These are phyloP conservation scores for Notarius lentiginosus DNA, from an alignment of 2,113 vertebrate genomes.

Conservation along the genomic window DNA sequence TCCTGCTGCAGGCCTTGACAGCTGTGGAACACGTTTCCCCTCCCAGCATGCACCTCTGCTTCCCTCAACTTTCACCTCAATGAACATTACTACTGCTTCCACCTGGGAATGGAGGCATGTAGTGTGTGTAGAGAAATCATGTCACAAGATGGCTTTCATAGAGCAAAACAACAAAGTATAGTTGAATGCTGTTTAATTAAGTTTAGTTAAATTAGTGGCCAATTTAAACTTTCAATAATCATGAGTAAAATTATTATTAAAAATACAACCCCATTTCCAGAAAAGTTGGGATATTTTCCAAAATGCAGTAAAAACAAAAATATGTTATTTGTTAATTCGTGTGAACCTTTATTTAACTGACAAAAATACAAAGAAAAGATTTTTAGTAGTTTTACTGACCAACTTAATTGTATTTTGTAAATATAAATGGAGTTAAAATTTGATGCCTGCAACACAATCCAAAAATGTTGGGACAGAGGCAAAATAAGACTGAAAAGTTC, in stretches of 20 bases:
- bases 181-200: neutral
- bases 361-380: too few species aligned
- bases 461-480: too few species aligned
- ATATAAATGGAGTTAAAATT: too few species aligned
- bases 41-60: constrained; percentile 21
- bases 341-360: too few species aligned
- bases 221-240: neutral
- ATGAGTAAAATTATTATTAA: neutral
- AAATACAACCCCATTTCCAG: too few species aligned
- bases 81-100: constrained; percentile 18
- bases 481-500: too few species aligned
- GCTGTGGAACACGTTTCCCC: constrained; percentile 19
- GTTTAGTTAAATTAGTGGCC: neutral
- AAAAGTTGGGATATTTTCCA: too few species aligned
- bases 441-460: too few species aligned
- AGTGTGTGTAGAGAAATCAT: constrained; percentile 7
- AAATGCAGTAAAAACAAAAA: too few species aligned
- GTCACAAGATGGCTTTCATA: neutral
- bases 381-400: too few species aligned
- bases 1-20: constrained; percentile 52
- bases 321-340: too few species aligned
- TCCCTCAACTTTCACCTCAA: constrained; percentile 25
- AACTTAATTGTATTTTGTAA: too few species aligned
- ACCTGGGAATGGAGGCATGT: constrained; percentile 10
- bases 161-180: neutral